phyloP scores from a whole-genome alignment of 2,888 invertebrate genomes.

The Eugnorisma glareosa region DNA sequence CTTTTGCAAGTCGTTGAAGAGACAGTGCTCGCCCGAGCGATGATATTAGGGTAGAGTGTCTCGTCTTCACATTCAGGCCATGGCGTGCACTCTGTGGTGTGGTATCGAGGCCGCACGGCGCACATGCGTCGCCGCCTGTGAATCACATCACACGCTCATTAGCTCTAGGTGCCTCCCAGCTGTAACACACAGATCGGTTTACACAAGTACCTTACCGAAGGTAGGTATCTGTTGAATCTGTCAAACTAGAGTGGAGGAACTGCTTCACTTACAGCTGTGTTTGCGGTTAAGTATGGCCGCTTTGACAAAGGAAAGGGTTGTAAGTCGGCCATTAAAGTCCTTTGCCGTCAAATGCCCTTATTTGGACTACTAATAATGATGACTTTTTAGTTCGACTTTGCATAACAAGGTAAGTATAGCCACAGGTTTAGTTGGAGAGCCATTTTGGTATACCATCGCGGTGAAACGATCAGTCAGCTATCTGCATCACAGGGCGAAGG shows the following conservation, averaged over 20 bases:
- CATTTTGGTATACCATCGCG: not conserved
- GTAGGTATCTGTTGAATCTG: not conserved
- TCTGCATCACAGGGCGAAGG: not conserved
- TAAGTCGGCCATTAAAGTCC: not conserved
- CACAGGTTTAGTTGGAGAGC: not conserved
- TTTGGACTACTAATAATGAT: not conserved
- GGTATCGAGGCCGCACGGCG: slow-evolving; percentile 87
- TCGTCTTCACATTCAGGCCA: slow-evolving; percentile 11
- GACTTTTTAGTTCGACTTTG: not conserved
- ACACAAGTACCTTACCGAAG: slow-evolving; percentile 41
- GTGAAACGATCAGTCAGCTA: not conserved
- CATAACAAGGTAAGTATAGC: not conserved
- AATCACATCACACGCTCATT: slow-evolving; percentile 84
- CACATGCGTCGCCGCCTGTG: slow-evolving; percentile 83
- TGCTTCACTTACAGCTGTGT: not conserved
- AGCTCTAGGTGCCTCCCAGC: slow-evolving; percentile 69
- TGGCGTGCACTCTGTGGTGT: slow-evolving; percentile 48
- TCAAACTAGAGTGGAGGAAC: not conserved
- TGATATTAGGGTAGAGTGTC: slow-evolving; percentile 16
- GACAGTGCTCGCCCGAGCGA: not conserved
- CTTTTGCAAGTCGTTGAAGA: not conserved
- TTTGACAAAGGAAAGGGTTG: slow-evolving; percentile 3
- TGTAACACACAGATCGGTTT: slow-evolving; percentile 54
- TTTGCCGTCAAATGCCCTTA: not conserved
- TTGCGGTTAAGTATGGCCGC: not conserved